phyloP scores from a whole-genome alignment of 1,140 invertebrate genomes.

The Panulirus ornatus region DNA sequence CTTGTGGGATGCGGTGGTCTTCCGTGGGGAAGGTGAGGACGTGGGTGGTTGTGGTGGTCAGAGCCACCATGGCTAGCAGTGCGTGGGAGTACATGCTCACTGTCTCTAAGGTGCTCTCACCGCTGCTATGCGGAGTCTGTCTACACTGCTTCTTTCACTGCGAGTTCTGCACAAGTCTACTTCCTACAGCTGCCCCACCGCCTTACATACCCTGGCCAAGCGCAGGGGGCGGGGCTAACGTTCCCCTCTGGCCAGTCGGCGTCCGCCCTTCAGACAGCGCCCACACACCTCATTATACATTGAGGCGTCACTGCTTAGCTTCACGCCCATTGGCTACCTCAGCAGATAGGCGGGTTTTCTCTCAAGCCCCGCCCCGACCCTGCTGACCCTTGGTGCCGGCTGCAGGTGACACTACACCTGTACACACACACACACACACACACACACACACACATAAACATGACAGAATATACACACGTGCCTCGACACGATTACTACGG shows the following conservation, averaged over 20 bases:
- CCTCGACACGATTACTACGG: too few species aligned
- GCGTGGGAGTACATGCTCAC: background rate
- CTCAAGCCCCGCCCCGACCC: background rate
- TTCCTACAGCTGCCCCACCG: background rate
- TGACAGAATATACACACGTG: too few species aligned
- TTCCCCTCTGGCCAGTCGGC: background rate
- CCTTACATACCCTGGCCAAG: conserved; percentile 2
- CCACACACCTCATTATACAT: background rate
- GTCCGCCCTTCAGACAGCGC: background rate
- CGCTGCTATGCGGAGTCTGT: background rate
- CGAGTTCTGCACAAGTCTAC: background rate
- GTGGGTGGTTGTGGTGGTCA: background rate
- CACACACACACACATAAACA: background rate
- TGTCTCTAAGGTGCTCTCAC: background rate
- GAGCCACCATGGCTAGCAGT: background rate
- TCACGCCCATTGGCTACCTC: background rate
- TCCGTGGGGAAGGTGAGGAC: background rate
- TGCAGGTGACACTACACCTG: conserved; percentile 1
- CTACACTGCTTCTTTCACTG: background rate
- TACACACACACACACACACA: background rate
- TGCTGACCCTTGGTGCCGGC: background rate
- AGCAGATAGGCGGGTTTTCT: background rate
- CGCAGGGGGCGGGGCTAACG: background rate
- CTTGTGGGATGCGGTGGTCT: background rate
- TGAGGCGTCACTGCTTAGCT: too few species aligned